Base-by-base conservation (phyloP, 2,113 vertebrate genomes). In the Kobus ellipsiprymnus region DNA sequence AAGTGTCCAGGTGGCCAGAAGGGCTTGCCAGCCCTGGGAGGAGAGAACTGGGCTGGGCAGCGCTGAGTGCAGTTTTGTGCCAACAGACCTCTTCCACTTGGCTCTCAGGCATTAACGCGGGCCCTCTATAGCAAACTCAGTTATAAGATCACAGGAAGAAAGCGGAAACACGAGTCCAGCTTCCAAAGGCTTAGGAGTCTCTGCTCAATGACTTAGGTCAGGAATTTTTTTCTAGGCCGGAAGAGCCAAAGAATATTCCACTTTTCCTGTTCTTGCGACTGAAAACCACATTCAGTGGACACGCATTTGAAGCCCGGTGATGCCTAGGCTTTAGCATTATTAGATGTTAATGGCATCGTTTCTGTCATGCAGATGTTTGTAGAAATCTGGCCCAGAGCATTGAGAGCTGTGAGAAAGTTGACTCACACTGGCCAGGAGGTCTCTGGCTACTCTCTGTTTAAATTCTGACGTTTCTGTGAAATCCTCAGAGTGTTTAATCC, bases 401-500 rank as follows among this genome's bases (percentile, higher is more conserved):
- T 93, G 91, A 95, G 88, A 97, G 83, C 83, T 96, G 94, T 55
- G 98, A 97, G 97, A 97, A 90, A 90, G 57, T 96, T 95, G 12
- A 82, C 98, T 98, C 94, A 90, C 98, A 87, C 93, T 98, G 98
- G 97, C 96, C 87, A 87, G 96, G 92, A 98, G 89, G 97, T 95
- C 97, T 96, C 98, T 96, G 98, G 97, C 93, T 98, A 97, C 96
- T 64, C 88, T 98, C 98, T 98, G 96, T 98, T 98, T 93, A 97
- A 98, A 98, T 98, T 98, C 98, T 99, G 98, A 98, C 91, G 98
- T 99, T 98, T 98, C 98, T 98, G 98, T 99, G 98, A 99, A 98
- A 98, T 98, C 82, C 98, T 98, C 98, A 98, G 98, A 99, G 98
- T 98, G 97, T 98, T 98, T 97, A 97, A 98, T 97, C 84, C 92